Base-by-base conservation (phyloP, 2,113 vertebrate species). In the Phyllostomus discolor region DNA sequence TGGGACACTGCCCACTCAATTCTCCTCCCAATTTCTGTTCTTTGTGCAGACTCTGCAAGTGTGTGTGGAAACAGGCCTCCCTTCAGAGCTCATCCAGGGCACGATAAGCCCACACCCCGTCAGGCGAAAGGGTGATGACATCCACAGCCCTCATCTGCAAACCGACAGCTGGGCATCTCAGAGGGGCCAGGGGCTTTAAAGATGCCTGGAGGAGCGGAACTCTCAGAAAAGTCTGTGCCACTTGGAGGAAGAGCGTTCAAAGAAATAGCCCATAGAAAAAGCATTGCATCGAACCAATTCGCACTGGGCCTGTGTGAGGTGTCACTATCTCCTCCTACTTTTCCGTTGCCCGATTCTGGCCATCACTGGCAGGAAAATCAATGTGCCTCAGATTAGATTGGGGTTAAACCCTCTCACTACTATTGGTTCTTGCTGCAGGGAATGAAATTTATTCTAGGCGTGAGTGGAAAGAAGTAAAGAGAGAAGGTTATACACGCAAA, bases 1-100 rank as follows among this genome's bases (percentile, higher is more conserved):
- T 82, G 62, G 90, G 87, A 70, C 87, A 92, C 4, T 95, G 92
- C 92, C 94, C 59, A 38, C 64, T 90, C 72, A 70, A 28, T 78
- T 95, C 88, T 80, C 28, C 84, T 81, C 95, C 80, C 84, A 38
- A 88, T 90, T 66, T 93, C 80, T 64, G 46, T 22, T 50, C 88
- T 76, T 86, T 67, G 54, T 57, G 84, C 59, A 88, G 92, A 90
- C 70, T 95, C 78, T 78, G 41, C 57, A 91, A 92, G 64, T 69
- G 26, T 78, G 75, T 70, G 2, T 73, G 67, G 79, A 82, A 92
- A 83, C 3, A 48, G 28, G 82, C 73, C 50, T 83, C 75, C 0
- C 15, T 87, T 69, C 22, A 76, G 82, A 93, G 83, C 24, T n/a
- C 75, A 70, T 52, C 54, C 43, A 79, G 73, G 82, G 69, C 50